phyloP scores from a whole-genome alignment of 1,140 invertebrate species.

The Eumeta japonica region DNA sequence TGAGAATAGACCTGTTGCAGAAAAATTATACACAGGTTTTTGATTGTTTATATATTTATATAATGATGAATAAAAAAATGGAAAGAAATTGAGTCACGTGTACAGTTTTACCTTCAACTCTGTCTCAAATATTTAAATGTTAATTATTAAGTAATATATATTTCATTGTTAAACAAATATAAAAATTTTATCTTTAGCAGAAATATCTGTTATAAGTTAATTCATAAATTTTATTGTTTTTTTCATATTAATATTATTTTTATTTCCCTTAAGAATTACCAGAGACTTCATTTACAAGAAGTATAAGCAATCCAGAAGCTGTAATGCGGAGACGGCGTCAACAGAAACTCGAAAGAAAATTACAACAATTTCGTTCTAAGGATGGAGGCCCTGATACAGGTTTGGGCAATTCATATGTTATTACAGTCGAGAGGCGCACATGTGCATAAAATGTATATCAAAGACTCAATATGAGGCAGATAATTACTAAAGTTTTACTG shows the following conservation, averaged over 20 bases:
- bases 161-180: constrained; percentile 6
- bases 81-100: too few relatives aligned
- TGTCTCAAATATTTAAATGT: too few relatives aligned
- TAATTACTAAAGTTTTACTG: too few relatives aligned
- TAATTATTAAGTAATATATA: too few relatives aligned
- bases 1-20: constrained; percentile 85
- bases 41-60: background rate
- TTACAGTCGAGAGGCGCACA: background rate
- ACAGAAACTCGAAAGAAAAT: constrained; percentile 94
- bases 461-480: background rate
- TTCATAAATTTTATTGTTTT: background rate
- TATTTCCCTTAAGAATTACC: constrained; percentile 76
- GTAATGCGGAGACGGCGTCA: constrained; percentile 96
- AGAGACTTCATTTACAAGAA: constrained; percentile 96
- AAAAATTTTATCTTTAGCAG: too few relatives aligned
- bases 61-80: too few relatives aligned
- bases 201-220: background rate
- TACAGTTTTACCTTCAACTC: too few relatives aligned
- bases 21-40: constrained; percentile 86
- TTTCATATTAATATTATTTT: constrained; percentile 6
- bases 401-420: constrained; percentile 15
- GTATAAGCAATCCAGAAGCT: constrained; percentile 98
- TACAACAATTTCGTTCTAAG: constrained; percentile 93
- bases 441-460: background rate
- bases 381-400: constrained; percentile 88